These are phyloP conservation scores for Pogonomyrmex californicus DNA, from an alignment of 1,140 invertebrate species.

Conservation along the genomic window DNA sequence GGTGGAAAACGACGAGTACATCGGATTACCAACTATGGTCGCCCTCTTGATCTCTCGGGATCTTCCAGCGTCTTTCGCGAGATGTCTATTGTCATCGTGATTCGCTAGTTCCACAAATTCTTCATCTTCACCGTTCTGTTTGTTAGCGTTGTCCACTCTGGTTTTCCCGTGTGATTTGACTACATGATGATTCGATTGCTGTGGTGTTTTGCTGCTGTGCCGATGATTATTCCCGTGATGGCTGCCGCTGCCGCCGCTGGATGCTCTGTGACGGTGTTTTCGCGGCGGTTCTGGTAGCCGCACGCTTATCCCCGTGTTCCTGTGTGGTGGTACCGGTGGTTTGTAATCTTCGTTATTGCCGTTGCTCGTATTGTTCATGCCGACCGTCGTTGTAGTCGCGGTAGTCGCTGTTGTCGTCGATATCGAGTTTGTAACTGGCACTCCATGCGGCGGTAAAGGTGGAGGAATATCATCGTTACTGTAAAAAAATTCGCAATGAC, in stretches of 20 bases:
- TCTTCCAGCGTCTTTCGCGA: conserved; percentile 76
- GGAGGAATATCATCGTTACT: conserved; percentile 86
- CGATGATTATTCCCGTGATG: conserved; percentile 76
- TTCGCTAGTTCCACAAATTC: conserved; percentile 81
- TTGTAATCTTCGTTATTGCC: conserved; percentile 90
- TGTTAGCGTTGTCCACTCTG: conserved; percentile 63
- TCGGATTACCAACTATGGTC: conserved; percentile 95
- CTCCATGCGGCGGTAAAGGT: conserved; percentile 88
- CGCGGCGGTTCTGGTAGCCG: conserved; percentile 81
- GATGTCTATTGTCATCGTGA: conserved; percentile 73
- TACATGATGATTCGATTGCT: conserved; percentile 52
- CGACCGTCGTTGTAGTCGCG: conserved; percentile 24
- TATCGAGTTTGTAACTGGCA: conserved; percentile 74
- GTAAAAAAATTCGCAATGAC: conserved; percentile 49
- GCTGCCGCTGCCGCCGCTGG: conserved; percentile 76
- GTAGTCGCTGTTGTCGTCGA: conserved; percentile 74
- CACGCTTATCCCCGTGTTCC: conserved; percentile 89
- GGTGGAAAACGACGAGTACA: conserved; percentile 89
- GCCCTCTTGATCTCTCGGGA: conserved; percentile 91
- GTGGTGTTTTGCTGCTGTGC: conserved; percentile 65
- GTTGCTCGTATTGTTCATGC: conserved; percentile 70
- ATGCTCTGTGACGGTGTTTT: conserved; percentile 85
- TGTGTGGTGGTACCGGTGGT: conserved; percentile 95
- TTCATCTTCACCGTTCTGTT: conserved; percentile 73
- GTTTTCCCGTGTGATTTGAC: conserved; percentile 67